Evolutionary conservation across 2,113 vertebrate species (phyloP).

Genomic region (Serilophus lunatus): DNA sequence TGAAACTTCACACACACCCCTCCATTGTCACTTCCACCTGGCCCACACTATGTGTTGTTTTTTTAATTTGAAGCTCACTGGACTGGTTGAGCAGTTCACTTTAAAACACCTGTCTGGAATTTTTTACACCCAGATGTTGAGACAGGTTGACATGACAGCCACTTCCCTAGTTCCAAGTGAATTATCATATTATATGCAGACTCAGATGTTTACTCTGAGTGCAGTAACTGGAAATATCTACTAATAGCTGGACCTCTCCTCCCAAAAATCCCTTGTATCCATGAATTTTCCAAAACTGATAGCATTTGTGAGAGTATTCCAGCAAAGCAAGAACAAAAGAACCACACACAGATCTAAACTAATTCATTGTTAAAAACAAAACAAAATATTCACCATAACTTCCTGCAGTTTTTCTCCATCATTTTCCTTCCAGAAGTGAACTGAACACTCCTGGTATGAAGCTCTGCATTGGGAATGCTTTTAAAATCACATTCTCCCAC

Average conservation of each 20-base stretch:
- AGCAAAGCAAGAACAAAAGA: neutral
- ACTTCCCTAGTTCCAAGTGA: neutral
- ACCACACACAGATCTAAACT: neutral
- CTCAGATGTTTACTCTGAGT: neutral
- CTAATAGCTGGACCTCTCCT: neutral
- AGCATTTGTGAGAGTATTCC: neutral
- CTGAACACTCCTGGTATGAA: fast-evolving
- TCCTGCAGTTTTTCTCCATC: neutral
- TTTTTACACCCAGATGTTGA: neutral
- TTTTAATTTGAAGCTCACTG: neutral
- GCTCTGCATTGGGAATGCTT: neutral
- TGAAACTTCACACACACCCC: neutral
- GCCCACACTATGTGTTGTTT: neutral
- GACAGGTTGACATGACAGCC: neutral
- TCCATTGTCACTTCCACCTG: neutral
- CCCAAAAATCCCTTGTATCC: neutral
- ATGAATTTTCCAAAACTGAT: neutral
- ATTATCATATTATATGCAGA: neutral
- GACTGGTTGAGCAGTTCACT: neutral
- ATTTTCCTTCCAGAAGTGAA: neutral
- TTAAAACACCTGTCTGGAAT: neutral
- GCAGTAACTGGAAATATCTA: neutral
- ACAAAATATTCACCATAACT: neutral
- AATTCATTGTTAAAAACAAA: neutral
- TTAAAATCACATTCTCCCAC: neutral